These are phyloP conservation scores for Dynastes tityus DNA, from an alignment of 2,888 invertebrate species.

Conservation along the genomic window DNA sequence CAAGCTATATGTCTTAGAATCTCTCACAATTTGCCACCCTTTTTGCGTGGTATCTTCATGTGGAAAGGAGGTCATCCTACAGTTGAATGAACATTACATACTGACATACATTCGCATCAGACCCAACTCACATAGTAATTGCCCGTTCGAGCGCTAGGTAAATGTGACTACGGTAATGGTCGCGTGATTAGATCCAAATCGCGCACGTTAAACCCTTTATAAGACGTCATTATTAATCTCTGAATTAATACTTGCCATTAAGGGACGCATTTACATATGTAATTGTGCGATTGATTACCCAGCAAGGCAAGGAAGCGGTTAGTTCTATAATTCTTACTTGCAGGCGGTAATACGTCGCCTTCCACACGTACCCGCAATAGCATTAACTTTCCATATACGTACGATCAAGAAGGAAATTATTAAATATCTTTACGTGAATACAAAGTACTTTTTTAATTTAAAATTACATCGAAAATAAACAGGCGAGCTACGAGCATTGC, in stretches of 20 bases:
- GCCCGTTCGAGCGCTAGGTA: neutral
- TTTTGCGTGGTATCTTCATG: too few species aligned
- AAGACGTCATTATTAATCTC: conserved; percentile 41
- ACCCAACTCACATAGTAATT: neutral
- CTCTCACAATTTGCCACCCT: too few species aligned
- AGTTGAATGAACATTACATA: neutral
- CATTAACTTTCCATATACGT: neutral
- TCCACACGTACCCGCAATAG: neutral
- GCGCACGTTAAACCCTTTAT: conserved; percentile 15
- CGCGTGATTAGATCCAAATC: conserved; percentile 25
- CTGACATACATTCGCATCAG: neutral
- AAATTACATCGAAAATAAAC: conserved; percentile 34
- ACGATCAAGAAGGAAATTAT: conserved; percentile 26
- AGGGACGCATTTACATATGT: conserved; percentile 35
- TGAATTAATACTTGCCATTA: conserved; percentile 26
- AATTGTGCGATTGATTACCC: conserved; percentile 37
- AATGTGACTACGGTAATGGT: conserved; percentile 8
- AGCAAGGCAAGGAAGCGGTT: neutral
- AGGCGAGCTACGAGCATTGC: neutral
- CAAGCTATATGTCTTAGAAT: too few species aligned
- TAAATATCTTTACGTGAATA: conserved; percentile 39
- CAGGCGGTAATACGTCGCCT: neutral
- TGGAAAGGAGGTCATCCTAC: too few species aligned
- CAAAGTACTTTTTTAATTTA: conserved; percentile 31
- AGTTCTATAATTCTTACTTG: neutral